phyloP scores from a whole-genome alignment of 1,140 invertebrate species.

The Cyphomyrmex costatus region DNA sequence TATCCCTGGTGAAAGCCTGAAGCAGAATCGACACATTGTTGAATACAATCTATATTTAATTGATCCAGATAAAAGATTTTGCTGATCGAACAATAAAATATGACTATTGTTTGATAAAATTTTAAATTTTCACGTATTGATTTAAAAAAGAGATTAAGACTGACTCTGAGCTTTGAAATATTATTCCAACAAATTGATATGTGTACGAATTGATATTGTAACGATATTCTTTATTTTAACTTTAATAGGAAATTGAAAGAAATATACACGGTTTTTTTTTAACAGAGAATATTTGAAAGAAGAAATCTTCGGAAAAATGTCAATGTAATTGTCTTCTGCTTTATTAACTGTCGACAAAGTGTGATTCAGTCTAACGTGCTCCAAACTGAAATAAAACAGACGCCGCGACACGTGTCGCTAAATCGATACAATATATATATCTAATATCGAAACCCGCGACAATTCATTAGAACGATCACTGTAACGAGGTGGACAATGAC shows the following conservation, averaged over 20 bases:
- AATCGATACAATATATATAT: constrained; percentile 34
- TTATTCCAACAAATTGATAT: background rate
- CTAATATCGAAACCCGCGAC: constrained; percentile 3
- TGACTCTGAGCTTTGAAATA: background rate
- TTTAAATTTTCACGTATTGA: background rate
- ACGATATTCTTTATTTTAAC: background rate
- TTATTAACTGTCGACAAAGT: constrained; percentile 12
- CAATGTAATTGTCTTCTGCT: background rate
- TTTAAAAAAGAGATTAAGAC: background rate
- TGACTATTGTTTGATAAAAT: no score
- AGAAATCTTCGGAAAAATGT: background rate
- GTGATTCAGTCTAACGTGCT: background rate
- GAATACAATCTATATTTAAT: constrained; percentile 40
- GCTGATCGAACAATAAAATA: background rate
- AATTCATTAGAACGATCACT: constrained; percentile 43
- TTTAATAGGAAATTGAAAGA: background rate
- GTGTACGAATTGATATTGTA: background rate
- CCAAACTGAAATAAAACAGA: constrained; percentile 44
- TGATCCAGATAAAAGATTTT: constrained; percentile 16
- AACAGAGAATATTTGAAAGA: background rate
- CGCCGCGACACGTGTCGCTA: constrained; percentile 33
- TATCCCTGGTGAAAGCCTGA: constrained; percentile 23
- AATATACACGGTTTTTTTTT: background rate
- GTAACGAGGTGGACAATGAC: constrained; percentile 40
- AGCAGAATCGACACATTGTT: constrained; percentile 22